These are phyloP conservation scores for Ptilodon capucinus DNA, from an alignment of 2,888 invertebrate species.

Conservation along the genomic window DNA sequence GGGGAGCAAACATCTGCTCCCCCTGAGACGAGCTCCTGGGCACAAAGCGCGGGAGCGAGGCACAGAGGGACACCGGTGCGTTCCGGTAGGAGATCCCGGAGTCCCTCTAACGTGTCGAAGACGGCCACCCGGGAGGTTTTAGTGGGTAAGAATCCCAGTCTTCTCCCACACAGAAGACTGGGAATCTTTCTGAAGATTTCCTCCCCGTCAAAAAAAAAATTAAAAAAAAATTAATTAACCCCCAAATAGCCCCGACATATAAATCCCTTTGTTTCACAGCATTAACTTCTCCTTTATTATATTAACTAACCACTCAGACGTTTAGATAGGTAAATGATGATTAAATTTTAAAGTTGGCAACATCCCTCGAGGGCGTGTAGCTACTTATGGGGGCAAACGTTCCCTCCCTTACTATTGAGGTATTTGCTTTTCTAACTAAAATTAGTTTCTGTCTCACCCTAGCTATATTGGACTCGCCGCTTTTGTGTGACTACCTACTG, in stretches of 20 bases:
- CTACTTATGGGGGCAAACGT: slow-evolving; percentile 38
- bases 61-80: no score
- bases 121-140: no score
- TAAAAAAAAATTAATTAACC: background rate
- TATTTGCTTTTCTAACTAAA: slow-evolving; percentile 68
- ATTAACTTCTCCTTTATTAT: background rate
- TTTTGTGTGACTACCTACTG: slow-evolving; percentile 12
- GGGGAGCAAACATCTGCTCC: no score
- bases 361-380: slow-evolving; percentile 15
- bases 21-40: no score
- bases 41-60: no score
- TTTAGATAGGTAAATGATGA: slow-evolving; percentile 35
- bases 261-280: background rate
- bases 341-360: slow-evolving; percentile 47
- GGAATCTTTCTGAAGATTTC: no score
- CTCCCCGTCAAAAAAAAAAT: no score
- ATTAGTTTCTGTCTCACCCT: slow-evolving; percentile 66
- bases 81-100: no score
- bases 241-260: background rate
- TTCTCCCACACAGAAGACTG: no score
- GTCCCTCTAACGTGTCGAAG: no score
- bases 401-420: slow-evolving; percentile 32
- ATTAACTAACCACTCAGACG: slow-evolving; percentile 6
- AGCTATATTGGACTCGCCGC: slow-evolving; percentile 60
- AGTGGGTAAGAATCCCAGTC: no score